Evolutionary conservation across 2,888 invertebrate genomes (phyloP), one percentile per base, ranked within the genome.

Genomic region (Nysson spinosus): DNA sequence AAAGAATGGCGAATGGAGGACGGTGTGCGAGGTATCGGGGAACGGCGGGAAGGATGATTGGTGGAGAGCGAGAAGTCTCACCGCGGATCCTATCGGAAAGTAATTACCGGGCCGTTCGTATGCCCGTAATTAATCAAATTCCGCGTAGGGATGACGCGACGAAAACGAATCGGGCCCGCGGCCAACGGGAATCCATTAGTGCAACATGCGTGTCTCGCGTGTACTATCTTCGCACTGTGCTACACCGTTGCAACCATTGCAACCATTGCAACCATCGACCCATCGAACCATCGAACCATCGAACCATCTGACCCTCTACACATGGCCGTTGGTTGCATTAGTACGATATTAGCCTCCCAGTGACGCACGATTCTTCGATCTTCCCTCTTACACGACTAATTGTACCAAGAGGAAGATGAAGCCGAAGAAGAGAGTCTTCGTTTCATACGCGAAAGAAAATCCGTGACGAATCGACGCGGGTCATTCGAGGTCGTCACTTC

Each of bases 51-150:
- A 42, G 55, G 58, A 61, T 54, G 70, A 70, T 62, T 62, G 69
- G 69, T 37, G 32, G 52, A 50, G 62, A 44, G 75, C 54, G 61
- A 73, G 62, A 68, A 68, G 49, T 56, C 63, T 63, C n/a, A 69
- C 55, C 58, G 69, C 70, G 65, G 68, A 76, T 72, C 71, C 80
- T 81, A 83, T 82, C 72, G 81, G 77, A 82, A 82, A 83, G 82
- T 83, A 83, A 83, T 83, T 83, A 82, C 78, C 74, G 65, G 63
- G 70, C 72, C 71, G 76, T 70, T 72, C 58, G 72, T 70, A 63
- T 66, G 73, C 63, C 69, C 72, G 78, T 81, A 81, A 83, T 83
- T 83, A 83, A 83, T 83, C 82, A 83, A 82, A 82, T 82, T 81
- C 81, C 74, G 75, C 77, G 72, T 72, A 75, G 77, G 77, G 77